phyloP scores from a whole-genome alignment of 2,888 invertebrate species.

The Erannis defoliaria region DNA sequence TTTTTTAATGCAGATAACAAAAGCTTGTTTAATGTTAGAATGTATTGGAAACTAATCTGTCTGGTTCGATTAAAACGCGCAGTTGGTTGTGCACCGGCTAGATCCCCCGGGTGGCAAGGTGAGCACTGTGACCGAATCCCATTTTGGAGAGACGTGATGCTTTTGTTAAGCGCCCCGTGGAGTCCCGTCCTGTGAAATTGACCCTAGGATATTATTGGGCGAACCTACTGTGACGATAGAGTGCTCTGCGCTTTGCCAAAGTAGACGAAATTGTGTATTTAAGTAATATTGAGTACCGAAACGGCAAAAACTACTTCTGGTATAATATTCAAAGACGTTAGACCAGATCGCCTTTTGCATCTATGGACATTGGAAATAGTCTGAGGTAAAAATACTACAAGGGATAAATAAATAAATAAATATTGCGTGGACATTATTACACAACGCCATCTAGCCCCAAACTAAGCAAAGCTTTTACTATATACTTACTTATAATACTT shows the following conservation, averaged over 20 bases:
- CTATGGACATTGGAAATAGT: too few species aligned
- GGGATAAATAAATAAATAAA: too few species aligned
- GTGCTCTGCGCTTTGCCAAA: neutral
- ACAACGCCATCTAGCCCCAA: too few species aligned
- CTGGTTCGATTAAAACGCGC: conserved; percentile 28
- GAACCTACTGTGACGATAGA: conserved; percentile 10
- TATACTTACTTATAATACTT: too few species aligned
- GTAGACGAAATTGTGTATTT: neutral
- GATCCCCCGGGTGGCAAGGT: conserved; percentile 59
- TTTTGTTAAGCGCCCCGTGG: conserved; percentile 64
- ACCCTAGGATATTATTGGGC: conserved; percentile 35
- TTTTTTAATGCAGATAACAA: neutral
- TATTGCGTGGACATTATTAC: too few species aligned
- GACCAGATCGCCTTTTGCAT: too few species aligned
- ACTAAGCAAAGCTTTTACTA: too few species aligned
- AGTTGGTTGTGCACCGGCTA: conserved; percentile 28
- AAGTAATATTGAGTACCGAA: too few species aligned
- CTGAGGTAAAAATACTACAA: too few species aligned
- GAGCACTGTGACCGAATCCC: conserved; percentile 66
- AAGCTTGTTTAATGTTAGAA: neutral
- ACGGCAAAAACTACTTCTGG: too few species aligned
- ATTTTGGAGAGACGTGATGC: conserved; percentile 68
- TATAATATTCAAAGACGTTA: too few species aligned
- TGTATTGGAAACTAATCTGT: neutral
- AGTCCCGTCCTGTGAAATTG: conserved; percentile 42